Base-by-base conservation (phyloP, 30 jellyfish, hydroid and myxozoan species). In the Hydra vulgaris region DNA sequence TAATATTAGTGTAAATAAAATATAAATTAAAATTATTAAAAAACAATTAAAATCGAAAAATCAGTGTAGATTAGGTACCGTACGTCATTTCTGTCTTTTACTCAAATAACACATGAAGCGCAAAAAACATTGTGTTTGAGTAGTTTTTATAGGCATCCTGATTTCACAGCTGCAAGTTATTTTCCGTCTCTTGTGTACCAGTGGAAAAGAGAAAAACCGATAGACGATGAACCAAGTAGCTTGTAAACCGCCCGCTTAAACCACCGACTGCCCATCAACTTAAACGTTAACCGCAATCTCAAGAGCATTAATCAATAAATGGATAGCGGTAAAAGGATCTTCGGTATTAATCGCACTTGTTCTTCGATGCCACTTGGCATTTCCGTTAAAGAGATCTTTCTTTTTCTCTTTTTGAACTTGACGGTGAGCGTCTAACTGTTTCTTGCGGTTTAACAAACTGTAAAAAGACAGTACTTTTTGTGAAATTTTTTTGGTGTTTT, bases 271-370 rank as follows among this genome's bases (percentile, higher is more conserved):
- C 76, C 61, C 61, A 40, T 3, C 12, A 40, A 12, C 61, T 40
- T 40, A 40, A 40, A 40, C 61, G 5, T 40, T 40, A 40, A 40
- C 61, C 5, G 5, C 61, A 3, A 40, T 40, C 40, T 75, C 56
- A 18, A 75, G 71, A 17, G n/a, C 56, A 21, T 78, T 78, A 23
- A 61, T 77, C 22, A 78, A 23, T 76, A 78, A 27, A 1, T n/a
- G 78, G 79, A 78, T 78, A 16, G 85, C 85, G 23, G 77, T 20
- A 61, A 15, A 23, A 78, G 85, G 80, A 54, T 78, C 85, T 27
- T 66, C 21, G 7, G 85, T 22, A 66, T 78, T 78, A 54, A 78
- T 23, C 16, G 54, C 18, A 40, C 85, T 78, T 15, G 85, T 56
- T 5, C 85, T 54, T 20, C 85, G 78, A 78, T 78, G 85, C 85